Evolutionary conservation across 2,113 vertebrate species (phyloP), one percentile per base, ranked within the genome.

Genomic region (Meriones unguiculatus): DNA sequence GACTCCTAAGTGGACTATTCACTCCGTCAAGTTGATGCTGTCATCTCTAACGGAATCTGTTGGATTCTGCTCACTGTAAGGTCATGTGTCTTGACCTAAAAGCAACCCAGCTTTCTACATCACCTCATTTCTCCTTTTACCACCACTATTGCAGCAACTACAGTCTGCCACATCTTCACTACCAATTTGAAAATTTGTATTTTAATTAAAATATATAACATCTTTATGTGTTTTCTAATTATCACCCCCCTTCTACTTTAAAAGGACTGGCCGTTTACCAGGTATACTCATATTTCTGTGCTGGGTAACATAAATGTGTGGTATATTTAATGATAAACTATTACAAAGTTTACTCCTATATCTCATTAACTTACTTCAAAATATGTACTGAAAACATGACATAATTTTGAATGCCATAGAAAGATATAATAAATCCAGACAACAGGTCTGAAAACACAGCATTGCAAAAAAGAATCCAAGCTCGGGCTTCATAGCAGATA

Each of bases 321-420:
- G 18, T 89, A 54, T 89, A 82, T 76, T 91, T 95, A 89, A 87
- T 41, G 2, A 32, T 41, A 38, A 94, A 92, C 69, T 89, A 89
- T 67, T 89, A 32, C 46, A 57, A 93, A 32, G 1, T 72, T 91
- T 91, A 85, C 41, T 62, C 62, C 24, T 90, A 78, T 77, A 80
- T 69, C 4, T 94, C 64, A 89, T 91, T 46, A 92, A 82, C 88
- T 82, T 50, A 82, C 52, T 52, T 80, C 73, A 30, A 89, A 97
- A 84, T 50, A 93, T 7, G 87, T 82, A 87, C 12, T 87, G 17
- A 86, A 81, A 80, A 7, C 2, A 7, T 18, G 80, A 50, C 15
- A 52, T 75, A 73, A 78, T 52, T 89, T 69, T 59, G 9, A 96
- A 90, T 52, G 2, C 0, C 78, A 96, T 0, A 54, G n/a, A 96